Base-by-base conservation (phyloP, 1,140 invertebrate genomes). In the Pseudomyrmex cubaensis region DNA sequence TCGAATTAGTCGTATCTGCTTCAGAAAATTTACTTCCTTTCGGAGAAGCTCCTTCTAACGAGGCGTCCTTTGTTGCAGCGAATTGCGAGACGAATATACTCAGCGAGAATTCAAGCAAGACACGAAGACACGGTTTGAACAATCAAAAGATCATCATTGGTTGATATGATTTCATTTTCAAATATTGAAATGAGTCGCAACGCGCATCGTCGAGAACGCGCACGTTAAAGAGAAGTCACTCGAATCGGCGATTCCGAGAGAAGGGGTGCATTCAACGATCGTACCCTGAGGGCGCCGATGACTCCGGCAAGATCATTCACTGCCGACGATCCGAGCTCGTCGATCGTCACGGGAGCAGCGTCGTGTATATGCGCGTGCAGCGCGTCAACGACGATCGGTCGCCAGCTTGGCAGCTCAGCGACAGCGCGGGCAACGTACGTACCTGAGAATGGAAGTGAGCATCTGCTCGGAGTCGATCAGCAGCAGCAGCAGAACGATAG, bases 401-500 rank as follows among this genome's bases (percentile, higher is more conserved):
- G 75, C 64, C 63, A 46, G 61, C 62, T 73, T 64, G 86, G 67
- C 59, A 64, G 67, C 48, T 86, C 86, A 78, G 76, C 50, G 85
- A 74, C 50, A 25, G 44, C 74, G 62, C 22, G 17, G 78, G 64
- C 72, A 54, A 85, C 67, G 76, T 13, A 84, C 46, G 82, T 66
- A 78, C 59, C 83, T 74, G 91, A 91, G 89, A 66, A 92, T 92
- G 91, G 90, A 90, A 91, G 76, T 90, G 74, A 90, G 82, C 80
- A 85, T 62, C 70, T 66, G 20, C 52, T 56, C 22, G 76, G 69
- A 74, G 54, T 15, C 20, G 35, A 89, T 75, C 59, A 88, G 75
- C 78, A 80, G 73, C 73, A 76, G 70, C 70, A 62, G 20, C 72
- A 59, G 57, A 22, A 5, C 22, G 61, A 84, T 70, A 70, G 12